Evolutionary conservation across 2,113 vertebrate species (phyloP).

Genomic region (Myrmecobius fasciatus): DNA sequence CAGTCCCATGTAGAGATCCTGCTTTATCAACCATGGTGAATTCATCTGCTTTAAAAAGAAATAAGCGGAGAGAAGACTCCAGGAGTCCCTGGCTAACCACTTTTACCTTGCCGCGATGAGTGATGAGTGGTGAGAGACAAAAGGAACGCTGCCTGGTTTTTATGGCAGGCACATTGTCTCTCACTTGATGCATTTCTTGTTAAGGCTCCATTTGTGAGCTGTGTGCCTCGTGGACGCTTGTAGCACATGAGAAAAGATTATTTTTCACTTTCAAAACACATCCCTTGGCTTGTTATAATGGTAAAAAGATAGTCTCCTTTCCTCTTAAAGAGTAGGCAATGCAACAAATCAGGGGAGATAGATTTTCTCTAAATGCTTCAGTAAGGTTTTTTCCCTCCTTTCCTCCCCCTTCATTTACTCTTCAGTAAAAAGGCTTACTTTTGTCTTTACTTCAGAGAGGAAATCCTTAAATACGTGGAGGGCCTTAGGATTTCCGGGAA

Average conservation of each 20-base stretch:
- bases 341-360: not conserved
- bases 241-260: not conserved
- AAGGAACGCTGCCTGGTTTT: not conserved
- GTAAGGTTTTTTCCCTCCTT: conserved; percentile 34
- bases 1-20: not conserved
- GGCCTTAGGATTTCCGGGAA: conserved; percentile 2
- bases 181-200: conserved; percentile 55
- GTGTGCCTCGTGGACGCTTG: not conserved
- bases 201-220: conserved; percentile 42
- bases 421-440: conserved; percentile 12
- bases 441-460: conserved; percentile 63
- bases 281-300: conserved; percentile 39
- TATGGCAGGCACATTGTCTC: conserved; percentile 13
- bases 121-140: conserved; percentile 44
- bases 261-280: conserved; percentile 56
- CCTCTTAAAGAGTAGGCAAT: conserved; percentile 5
- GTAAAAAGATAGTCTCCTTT: conserved; percentile 18
- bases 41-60: not conserved
- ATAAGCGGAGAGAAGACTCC: conserved; percentile 28
- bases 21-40: not conserved
- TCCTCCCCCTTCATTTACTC: conserved; percentile 11
- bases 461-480: not conserved
- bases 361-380: conserved; percentile 30
- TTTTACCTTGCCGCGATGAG: conserved; percentile 49
- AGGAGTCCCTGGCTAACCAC: conserved; percentile 8